Evolutionary conservation across 2,888 invertebrate genomes (phyloP), one percentile per base, ranked within the genome.

Genomic region (Itoplectis maculator): DNA sequence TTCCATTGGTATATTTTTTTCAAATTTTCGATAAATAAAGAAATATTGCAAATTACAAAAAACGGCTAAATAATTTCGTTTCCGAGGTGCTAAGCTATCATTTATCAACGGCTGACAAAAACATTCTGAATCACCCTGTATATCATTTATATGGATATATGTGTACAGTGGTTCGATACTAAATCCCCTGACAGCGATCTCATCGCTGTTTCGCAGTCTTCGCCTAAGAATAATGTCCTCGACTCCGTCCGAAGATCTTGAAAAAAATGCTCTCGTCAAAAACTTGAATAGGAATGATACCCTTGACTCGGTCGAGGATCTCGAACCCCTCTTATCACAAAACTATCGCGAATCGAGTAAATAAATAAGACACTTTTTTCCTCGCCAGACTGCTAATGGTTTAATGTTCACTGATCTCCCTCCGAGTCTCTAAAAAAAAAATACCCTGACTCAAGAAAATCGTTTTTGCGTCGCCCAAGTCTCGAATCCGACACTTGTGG

Each of bases 401-500:
- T 29, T 20, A 78, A 29, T 51, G 68, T 13, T 23, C 70, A 11
- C 15, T 37, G 23, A 75, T 79, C 68, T 59, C 23, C 61, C 51
- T 23, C 23, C 59, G 54, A 59, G 9, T 68, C 6, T 2, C 3
- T 29, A 29, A 29, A 5, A 29, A 29, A 29, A 68, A 63, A 56
- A 70, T 45, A 8, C n/a, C n/a, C n/a, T n/a, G 6, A 20, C n/a
- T n/a, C n/a, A 72, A 61, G 70, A 61, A 63, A 82, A 54, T 42
- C 45, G 4, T 37, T 13, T 13, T 29, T 29, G 54, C 69, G 15
- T 72, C 40, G 29, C 29, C 45, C 45, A 11, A 59, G 6, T 59
- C n/a, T n/a, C n/a, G 56, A 72, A 69, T 73, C 51, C 73, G 77
- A 77, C 77, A 68, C 68, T 77, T 69, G 42, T 73, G 47, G 77